A percentile compares a stretch with the other conserved stretches of the same genome.
These are phyloP conservation scores for Temnothorax ravouxi DNA, from an alignment of 2,888 invertebrate species.

Conservation along the genomic window DNA sequence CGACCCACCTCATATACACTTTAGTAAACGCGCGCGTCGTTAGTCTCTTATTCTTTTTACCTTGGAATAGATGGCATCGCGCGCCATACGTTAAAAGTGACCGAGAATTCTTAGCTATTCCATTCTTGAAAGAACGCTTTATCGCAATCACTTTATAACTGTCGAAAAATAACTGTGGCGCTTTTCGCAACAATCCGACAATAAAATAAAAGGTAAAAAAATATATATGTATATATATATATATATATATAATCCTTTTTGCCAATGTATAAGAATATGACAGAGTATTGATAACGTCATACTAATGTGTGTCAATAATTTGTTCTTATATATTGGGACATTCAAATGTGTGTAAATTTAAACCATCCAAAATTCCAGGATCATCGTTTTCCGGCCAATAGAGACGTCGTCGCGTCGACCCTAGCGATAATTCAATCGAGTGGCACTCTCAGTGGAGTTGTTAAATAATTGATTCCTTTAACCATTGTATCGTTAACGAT, in stretches of 20 bases:
- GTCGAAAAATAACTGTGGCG: neutral
- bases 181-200: neutral
- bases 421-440: neutral
- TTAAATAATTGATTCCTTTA: conserved; percentile 17
- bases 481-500: conserved; percentile 7
- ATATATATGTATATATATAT: too few species aligned
- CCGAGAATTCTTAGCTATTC: neutral
- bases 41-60: conserved; percentile 64
- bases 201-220: neutral
- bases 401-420: neutral
- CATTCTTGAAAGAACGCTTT: conserved; percentile 13
- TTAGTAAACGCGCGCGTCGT: conserved; percentile 54
- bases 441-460: neutral
- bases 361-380: neutral
- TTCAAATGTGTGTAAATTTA: conserved; percentile 34
- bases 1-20: conserved; percentile 45
- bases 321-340: neutral
- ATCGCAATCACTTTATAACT: neutral
- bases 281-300: too few species aligned
- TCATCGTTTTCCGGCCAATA: neutral
- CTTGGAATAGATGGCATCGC: conserved; percentile 39
- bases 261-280: too few species aligned
- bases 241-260: too few species aligned
- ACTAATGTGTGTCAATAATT: neutral
- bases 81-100: conserved; percentile 30